These are phyloP conservation scores for Strix aluco DNA, from an alignment of 2,113 vertebrate species.

Conservation along the genomic window DNA sequence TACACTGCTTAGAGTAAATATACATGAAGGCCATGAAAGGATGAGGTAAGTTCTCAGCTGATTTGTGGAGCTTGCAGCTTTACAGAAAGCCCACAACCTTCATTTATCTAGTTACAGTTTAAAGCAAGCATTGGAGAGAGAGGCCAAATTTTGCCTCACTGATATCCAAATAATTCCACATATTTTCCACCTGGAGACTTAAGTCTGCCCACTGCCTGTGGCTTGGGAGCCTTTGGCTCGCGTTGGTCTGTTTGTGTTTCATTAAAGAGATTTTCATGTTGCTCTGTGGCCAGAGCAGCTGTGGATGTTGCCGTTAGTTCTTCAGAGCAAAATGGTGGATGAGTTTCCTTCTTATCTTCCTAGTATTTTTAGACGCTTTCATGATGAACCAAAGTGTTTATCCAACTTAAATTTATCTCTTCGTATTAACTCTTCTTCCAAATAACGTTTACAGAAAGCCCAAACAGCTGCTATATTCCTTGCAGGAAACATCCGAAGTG, in stretches of 20 bases:
- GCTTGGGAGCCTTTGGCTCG: constrained; percentile 2
- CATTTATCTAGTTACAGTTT: background rate
- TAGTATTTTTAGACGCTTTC: background rate
- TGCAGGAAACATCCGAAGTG: background rate
- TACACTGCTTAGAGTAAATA: background rate
- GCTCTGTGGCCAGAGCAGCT: background rate
- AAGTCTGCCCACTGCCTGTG: background rate
- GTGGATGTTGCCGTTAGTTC: background rate
- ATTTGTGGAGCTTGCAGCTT: background rate
- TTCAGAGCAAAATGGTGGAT: background rate
- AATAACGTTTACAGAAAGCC: background rate
- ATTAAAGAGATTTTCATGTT: background rate
- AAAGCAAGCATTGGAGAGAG: background rate
- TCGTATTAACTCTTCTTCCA: background rate
- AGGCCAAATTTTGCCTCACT: background rate
- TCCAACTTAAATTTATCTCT: background rate
- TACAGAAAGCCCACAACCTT: background rate
- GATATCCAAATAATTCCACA: constrained; percentile 11
- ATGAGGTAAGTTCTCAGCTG: background rate
- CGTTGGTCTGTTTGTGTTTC: background rate
- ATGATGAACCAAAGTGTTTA: background rate
- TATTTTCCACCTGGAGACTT: constrained; percentile 39
- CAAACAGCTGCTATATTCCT: background rate
- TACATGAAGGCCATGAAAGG: background rate
- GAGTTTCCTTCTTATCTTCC: background rate